These are phyloP conservation scores for Bembecia ichneumoniformis DNA, from an alignment of 2,888 invertebrate species.

Conservation along the genomic window DNA sequence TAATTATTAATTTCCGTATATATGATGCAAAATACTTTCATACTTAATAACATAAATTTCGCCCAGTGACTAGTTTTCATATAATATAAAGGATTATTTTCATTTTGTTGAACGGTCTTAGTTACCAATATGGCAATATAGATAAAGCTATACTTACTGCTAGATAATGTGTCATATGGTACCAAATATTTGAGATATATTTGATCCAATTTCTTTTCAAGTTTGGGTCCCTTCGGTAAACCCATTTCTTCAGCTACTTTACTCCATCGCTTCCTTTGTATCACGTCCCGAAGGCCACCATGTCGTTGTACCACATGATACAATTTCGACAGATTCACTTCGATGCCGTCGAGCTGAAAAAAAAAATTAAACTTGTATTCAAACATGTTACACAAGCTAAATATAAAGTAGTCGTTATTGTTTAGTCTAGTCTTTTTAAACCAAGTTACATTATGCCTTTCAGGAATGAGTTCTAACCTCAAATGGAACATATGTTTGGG, in stretches of 20 bases:
- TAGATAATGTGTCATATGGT: constrained; percentile 88
- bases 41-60: too few relatives aligned
- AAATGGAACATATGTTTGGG: too few relatives aligned
- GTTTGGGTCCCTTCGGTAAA: constrained; percentile 79
- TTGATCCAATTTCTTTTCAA: constrained; percentile 87
- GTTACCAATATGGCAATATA: background rate
- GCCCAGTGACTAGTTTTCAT: too few relatives aligned
- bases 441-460: too few relatives aligned
- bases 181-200: constrained; percentile 92
- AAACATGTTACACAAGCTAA: background rate
- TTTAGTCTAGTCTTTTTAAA: too few relatives aligned
- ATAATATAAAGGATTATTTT: background rate
- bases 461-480: too few relatives aligned
- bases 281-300: constrained; percentile 89
- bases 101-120: background rate
- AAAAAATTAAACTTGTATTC: constrained; percentile 5
- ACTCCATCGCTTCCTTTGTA: constrained; percentile 90
- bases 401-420: too few relatives aligned
- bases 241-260: constrained; percentile 92
- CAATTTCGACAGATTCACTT: constrained; percentile 88
- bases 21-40: too few relatives aligned
- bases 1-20: too few relatives aligned
- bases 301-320: constrained; percentile 87
- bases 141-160: constrained; percentile 54
- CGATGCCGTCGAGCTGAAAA: constrained; percentile 87